Conservation (phyloP, 2,888 invertebrate genomes). For the Dasypolia templi region DNA sequence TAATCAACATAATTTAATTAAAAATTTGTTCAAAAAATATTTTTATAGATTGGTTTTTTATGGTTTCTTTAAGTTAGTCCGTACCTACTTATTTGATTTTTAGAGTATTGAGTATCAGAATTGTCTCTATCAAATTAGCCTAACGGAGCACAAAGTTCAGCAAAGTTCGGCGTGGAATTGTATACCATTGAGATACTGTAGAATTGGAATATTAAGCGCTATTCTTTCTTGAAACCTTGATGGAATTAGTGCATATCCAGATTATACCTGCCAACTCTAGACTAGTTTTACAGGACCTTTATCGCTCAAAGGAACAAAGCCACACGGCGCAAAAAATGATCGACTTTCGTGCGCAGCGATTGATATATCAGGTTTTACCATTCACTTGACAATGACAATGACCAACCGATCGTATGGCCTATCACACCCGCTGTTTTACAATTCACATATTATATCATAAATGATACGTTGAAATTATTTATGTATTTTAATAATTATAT, state of each 20-base stretch:
- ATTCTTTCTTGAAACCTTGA: too few species aligned
- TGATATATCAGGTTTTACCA: conserved; percentile 56
- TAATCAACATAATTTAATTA: background rate
- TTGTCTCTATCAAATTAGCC: background rate
- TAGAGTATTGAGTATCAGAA: background rate
- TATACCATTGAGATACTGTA: background rate
- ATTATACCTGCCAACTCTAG: background rate
- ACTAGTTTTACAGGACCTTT: background rate
- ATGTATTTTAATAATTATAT: background rate
- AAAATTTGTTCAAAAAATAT: too few species aligned
- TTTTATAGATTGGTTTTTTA: too few species aligned
- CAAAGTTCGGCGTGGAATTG: too few species aligned
- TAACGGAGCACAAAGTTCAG: background rate
- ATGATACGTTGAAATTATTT: background rate
- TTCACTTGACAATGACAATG: conserved; percentile 74
- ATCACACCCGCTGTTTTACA: conserved; percentile 17
- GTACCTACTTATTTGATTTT: background rate
- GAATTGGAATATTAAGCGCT: background rate
- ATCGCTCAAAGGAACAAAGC: background rate
- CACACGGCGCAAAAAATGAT: background rate
- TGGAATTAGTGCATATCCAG: background rate
- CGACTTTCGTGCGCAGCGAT: conserved; percentile 6
- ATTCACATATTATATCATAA: conserved; percentile 26
- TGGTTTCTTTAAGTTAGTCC: too few species aligned
- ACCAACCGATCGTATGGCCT: conserved; percentile 39